Base-by-base conservation (phyloP, 1,140 invertebrate species). In the Paralvinella palmiformis region DNA sequence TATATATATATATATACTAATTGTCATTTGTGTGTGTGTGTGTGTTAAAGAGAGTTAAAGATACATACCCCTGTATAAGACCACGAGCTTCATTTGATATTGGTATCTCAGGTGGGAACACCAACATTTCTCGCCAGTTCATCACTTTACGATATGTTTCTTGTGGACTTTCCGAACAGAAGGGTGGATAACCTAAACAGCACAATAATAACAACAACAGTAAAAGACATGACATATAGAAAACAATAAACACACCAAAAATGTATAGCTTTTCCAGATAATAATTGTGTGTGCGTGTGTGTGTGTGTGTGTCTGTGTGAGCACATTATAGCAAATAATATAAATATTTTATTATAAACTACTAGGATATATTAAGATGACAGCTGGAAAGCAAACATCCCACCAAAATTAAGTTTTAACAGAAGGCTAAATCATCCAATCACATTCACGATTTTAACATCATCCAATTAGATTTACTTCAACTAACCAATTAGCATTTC, bases 61-160 rank as follows among this genome's bases (percentile, higher is more conserved):
- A n/a, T n/a, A 33, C 63, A 41, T 69, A 82, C 79, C 73, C 79
- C 72, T 79, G 71, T 59, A 84, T 83, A 60, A 82, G 78, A 69
- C 85, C 84, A 72, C 81, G 80, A 22, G 86, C 83, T 71, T 86
- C 84, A 82, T 95, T 93, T 63, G 93, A 96, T 74, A 99, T 98
- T 62, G 97, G 96, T 70, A 98, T 93, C 85, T 99, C 96, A 1
- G 96, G 96, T 10, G 97, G 97, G 81, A 99, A 99, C 31, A 94
- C 88, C 48, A 99, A 84, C 1, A 96, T 98, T 75, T 99, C 94
- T 67, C 92, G 85, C 96, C 96, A 99, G 76, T 96, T 97, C 92
- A 99, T 98, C 55, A 99, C 95, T 85, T 99, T 99, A 59, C 92
- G 87, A 83, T 99, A 99, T 20, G 96, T 99, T 83, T 99, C 97